Evolutionary conservation across 2,888 invertebrate species (phyloP).

Genomic region (Heliothis peltigera): DNA sequence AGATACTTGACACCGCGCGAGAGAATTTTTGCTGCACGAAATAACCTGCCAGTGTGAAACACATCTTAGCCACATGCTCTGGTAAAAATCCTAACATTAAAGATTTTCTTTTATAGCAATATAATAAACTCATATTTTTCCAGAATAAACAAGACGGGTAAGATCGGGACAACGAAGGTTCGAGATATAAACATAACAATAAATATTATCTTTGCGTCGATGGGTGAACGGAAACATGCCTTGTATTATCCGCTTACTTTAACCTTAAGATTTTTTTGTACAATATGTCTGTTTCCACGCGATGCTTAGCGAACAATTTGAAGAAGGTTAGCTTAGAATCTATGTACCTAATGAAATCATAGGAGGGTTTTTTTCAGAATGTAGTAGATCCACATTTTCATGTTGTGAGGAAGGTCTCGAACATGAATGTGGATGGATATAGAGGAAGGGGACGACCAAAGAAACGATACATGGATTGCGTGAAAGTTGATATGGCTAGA

Average conservation of each 20-base stretch:
- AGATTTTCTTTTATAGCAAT: not conserved
- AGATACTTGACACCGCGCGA: too few species aligned
- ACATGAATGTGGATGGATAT: too few species aligned
- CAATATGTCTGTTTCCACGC: not conserved
- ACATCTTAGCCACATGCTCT: too few species aligned
- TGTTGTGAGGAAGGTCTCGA: too few species aligned
- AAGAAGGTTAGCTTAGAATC: not conserved
- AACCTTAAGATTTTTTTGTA: slow-evolving; percentile 10
- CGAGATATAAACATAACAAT: slow-evolving; percentile 35
- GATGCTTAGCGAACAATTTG: not conserved
- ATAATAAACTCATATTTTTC: slow-evolving; percentile 39
- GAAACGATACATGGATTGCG: too few species aligned
- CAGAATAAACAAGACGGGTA: slow-evolving; percentile 3
- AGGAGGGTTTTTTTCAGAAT: too few species aligned
- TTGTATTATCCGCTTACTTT: slow-evolving; percentile 9
- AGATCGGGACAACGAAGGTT: slow-evolving; percentile 12
- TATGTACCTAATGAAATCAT: too few species aligned
- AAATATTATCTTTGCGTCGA: slow-evolving; percentile 19
- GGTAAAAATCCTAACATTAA: not conserved
- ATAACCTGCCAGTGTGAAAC: too few species aligned
- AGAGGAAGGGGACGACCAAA: too few species aligned
- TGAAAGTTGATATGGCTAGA: too few species aligned
- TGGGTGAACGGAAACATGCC: slow-evolving; percentile 21
- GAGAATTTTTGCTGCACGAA: too few species aligned
- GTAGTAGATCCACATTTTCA: too few species aligned